phyloP scores from a whole-genome alignment of 1,140 invertebrate genomes.

The Drosophila arawakana region DNA sequence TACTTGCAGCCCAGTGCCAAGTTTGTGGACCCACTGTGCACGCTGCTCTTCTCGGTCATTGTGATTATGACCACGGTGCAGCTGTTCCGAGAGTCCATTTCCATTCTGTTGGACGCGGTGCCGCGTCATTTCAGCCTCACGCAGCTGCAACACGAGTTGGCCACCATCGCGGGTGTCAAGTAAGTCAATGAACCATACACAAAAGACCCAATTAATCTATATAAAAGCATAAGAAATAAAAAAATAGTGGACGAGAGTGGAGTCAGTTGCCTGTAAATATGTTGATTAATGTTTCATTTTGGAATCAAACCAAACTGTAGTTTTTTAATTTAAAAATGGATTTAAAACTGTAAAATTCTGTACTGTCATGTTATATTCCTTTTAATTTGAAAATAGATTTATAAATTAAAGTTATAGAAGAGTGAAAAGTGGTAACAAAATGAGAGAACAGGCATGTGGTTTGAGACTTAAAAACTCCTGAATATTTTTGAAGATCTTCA shows the following conservation, averaged over 20 bases:
- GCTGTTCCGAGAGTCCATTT: conserved; percentile 90
- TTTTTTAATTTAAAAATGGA: no score
- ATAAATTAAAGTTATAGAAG: no score
- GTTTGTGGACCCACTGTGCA: conserved; percentile 95
- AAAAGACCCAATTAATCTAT: background rate
- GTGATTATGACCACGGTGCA: conserved; percentile 92
- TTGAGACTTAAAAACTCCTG: no score
- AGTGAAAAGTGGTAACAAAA: no score
- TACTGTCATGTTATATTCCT: no score
- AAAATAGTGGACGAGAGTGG: no score
- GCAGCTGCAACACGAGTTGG: conserved; percentile 86
- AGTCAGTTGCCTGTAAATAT: no score
- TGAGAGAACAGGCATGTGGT: no score
- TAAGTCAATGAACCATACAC: conserved; percentile 57
- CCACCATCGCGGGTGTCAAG: conserved; percentile 88
- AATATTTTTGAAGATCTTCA: no score
- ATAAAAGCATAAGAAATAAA: background rate
- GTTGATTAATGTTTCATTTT: no score
- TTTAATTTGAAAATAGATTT: no score
- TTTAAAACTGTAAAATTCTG: background rate
- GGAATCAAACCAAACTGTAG: no score
- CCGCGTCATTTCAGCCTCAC: conserved; percentile 86
- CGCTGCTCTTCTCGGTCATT: conserved; percentile 93
- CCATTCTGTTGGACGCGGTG: conserved; percentile 92
- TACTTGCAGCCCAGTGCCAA: conserved; percentile 88